Evolutionary conservation across 2,797 vertebrate species (phyloP).

Genomic region (Etheostoma perlongum): DNA sequence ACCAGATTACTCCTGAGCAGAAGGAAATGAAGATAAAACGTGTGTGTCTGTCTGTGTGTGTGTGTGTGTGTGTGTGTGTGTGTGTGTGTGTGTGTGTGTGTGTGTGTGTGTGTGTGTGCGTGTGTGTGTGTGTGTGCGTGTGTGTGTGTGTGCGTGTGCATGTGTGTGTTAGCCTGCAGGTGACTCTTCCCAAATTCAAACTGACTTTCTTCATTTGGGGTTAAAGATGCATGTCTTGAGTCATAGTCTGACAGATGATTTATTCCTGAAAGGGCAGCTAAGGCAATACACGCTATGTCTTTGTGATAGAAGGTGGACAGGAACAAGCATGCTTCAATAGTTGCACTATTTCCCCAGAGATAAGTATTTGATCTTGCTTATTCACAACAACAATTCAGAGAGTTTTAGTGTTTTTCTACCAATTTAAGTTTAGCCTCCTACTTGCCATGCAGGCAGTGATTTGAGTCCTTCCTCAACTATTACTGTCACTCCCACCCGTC

Average conservation of each 20-base stretch:
- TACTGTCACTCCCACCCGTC: conserved; percentile 59
- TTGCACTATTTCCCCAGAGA: background rate
- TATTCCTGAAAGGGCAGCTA: conserved; percentile 13
- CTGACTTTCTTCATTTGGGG: conserved; percentile 50
- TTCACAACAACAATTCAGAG: conserved; percentile 12
- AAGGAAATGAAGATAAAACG: conserved; percentile 43
- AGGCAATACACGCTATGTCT: background rate
- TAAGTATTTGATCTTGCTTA: conserved; percentile 20
- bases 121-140: background rate
- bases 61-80: background rate
- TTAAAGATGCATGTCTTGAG: conserved; percentile 37
- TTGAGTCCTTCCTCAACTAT: conserved; percentile 54
- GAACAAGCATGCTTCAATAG: background rate
- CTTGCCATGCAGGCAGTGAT: conserved; percentile 38
- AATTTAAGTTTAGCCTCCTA: conserved; percentile 9
- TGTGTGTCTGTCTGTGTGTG: conserved; percentile 2
- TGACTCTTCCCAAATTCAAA: conserved; percentile 54
- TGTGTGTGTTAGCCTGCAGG: conserved; percentile 16
- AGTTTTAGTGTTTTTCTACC: conserved; percentile 33
- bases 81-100: background rate
- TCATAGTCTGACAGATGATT: conserved; percentile 26
- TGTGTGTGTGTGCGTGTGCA: background rate
- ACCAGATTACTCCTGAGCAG: conserved; percentile 42
- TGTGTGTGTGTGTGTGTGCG: too few species aligned
- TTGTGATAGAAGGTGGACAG: conserved; percentile 1